Conservation (phyloP, 1,140 invertebrate genomes). For the Mylabris phalerata region DNA sequence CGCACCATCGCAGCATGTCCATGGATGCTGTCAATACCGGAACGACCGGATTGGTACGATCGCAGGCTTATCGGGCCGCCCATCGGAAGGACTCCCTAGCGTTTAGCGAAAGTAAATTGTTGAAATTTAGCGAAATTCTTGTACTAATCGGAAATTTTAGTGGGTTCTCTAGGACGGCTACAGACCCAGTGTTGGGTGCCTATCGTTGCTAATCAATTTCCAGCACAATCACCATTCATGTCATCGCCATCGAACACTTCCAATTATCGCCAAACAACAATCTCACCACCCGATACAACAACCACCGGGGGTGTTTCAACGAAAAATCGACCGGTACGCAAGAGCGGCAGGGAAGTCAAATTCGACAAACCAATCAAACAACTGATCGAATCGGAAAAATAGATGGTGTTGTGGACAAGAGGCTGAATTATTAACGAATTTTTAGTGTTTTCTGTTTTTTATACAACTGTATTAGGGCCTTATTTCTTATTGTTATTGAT, state of each 20-base stretch:
- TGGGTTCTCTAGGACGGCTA: slow-evolving; percentile 31
- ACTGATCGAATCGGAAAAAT: not conserved
- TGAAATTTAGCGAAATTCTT: not conserved
- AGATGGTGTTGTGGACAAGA: no score
- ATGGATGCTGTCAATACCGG: slow-evolving; percentile 74
- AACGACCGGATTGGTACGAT: slow-evolving; percentile 62
- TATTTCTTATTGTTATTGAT: not conserved
- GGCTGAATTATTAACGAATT: no score
- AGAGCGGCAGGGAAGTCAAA: slow-evolving; percentile 33
- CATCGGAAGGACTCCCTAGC: slow-evolving; percentile 28
- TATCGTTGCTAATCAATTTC: slow-evolving; percentile 45
- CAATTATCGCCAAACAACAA: no score
- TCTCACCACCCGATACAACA: slow-evolving; percentile 22
- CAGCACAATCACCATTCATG: slow-evolving; percentile 42
- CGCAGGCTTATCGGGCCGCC: slow-evolving; percentile 53
- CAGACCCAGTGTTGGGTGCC: slow-evolving; percentile 43
- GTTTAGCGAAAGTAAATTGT: slow-evolving; percentile 31
- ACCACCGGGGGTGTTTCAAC: slow-evolving; percentile 26
- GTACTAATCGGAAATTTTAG: slow-evolving; percentile 15
- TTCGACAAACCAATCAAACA: slow-evolving; percentile 21
- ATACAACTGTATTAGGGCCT: no score
- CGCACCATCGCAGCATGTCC: slow-evolving; percentile 60
- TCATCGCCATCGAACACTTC: no score
- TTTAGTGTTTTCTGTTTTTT: no score
- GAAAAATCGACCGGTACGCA: slow-evolving; percentile 28